Conservation (phyloP, 2,113 vertebrate species). For the Podiceps cristatus region DNA sequence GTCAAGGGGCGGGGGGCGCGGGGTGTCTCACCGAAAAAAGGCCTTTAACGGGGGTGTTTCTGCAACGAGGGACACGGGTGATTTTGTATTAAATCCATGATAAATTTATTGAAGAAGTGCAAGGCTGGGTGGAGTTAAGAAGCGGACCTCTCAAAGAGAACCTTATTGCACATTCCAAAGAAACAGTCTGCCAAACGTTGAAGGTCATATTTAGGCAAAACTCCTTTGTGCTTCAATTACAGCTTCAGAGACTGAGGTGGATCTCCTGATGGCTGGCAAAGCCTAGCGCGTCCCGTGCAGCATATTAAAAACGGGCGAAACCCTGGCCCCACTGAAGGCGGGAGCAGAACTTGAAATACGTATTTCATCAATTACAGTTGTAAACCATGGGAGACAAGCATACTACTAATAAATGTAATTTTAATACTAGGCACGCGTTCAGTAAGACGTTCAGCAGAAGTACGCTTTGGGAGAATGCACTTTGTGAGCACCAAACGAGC, state of each 20-base stretch:
- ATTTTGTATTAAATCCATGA: not conserved
- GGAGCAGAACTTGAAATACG: not conserved
- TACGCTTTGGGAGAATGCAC: not conserved
- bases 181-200: not conserved
- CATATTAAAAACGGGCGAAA: accelerated
- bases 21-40: not conserved
- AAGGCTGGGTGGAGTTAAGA: not conserved
- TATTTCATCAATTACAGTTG: accelerated
- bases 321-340: accelerated
- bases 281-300: accelerated
- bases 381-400: not conserved
- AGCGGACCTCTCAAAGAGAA: not conserved
- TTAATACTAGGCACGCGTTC: not conserved
- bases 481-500: not conserved
- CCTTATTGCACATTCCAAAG: not conserved
- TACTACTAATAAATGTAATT: not conserved
- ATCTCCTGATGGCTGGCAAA: too few species aligned
- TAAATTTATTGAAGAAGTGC: not conserved
- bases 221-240: not conserved
- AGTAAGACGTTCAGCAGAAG: not conserved
- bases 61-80: accelerated
- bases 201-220: not conserved
- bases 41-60: accelerated
- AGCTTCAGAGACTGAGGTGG: accelerated
- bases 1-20: too few species aligned